Evolutionary conservation across 2,888 invertebrate genomes (phyloP).

Genomic region (Andrena trimmerana): DNA sequence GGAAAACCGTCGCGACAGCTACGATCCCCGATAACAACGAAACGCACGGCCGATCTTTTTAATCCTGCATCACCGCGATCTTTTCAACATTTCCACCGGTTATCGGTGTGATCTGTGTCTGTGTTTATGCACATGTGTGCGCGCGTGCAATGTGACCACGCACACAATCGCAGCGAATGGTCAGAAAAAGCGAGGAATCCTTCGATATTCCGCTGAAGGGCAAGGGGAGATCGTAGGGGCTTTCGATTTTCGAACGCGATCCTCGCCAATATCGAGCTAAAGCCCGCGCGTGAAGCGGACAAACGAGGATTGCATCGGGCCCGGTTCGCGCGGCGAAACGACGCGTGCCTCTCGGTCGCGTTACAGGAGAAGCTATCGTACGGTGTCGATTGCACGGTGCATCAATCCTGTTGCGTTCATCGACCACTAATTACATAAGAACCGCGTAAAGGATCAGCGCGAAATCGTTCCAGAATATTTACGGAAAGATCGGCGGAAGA

Average conservation of each 20-base stretch:
- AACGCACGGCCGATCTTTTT: neutral
- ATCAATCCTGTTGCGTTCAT: neutral
- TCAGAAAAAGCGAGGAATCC: constrained; percentile 47
- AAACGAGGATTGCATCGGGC: neutral
- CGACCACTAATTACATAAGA: constrained; percentile 13
- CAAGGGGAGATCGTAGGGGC: neutral
- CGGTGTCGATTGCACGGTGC: neutral
- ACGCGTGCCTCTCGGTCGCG: constrained; percentile 5
- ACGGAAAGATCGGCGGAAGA: neutral
- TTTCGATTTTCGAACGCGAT: neutral
- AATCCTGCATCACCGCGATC: neutral
- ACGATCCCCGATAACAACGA: neutral
- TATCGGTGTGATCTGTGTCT: neutral
- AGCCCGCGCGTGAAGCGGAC: neutral
- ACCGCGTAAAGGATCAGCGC: neutral
- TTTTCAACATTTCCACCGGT: constrained; percentile 27
- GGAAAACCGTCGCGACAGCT: neutral
- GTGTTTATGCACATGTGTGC: neutral
- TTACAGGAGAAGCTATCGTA: neutral
- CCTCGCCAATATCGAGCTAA: neutral
- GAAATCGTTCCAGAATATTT: neutral
- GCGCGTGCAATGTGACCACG: neutral
- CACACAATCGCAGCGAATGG: constrained; percentile 39
- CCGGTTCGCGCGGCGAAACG: constrained; percentile 7
- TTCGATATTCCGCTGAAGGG: neutral